Evolutionary conservation across 1,140 invertebrate genomes (phyloP).

Genomic region (Gyrodactylus bullatarudis): DNA sequence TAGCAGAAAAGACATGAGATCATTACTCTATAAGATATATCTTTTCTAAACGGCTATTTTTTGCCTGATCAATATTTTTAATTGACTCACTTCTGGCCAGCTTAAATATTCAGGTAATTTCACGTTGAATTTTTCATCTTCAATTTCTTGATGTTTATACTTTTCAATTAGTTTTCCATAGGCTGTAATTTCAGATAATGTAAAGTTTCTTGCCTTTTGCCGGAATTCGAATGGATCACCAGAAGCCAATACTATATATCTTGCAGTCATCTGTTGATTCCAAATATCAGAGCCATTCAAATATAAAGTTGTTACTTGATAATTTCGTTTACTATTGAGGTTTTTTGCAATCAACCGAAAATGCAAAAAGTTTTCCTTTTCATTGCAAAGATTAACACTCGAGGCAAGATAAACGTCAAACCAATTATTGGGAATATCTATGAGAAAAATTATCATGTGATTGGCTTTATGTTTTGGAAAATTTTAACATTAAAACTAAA

Average conservation of each 20-base stretch:
- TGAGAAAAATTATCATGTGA: too few relatives aligned
- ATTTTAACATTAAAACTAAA: too few relatives aligned
- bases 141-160: neutral
- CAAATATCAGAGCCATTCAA: neutral
- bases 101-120: neutral
- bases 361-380: neutral
- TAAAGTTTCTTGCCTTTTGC: neutral
- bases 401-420: neutral
- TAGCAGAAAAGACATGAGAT: too few relatives aligned
- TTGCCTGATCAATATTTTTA: neutral
- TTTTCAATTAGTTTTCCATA: neutral
- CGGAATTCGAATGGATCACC: neutral
- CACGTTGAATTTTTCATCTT: neutral
- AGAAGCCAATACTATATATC: neutral
- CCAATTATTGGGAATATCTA: too few relatives aligned
- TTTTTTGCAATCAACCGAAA: neutral
- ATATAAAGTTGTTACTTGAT: neutral
- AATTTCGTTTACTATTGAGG: neutral
- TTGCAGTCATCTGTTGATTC: neutral
- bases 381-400: neutral
- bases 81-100: neutral
- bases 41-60: too few relatives aligned
- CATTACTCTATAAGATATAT: too few relatives aligned
- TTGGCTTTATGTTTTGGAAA: too few relatives aligned
- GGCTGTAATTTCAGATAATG: neutral